Conservation (phyloP, 2,888 invertebrate genomes). For the Pilophorus perplexus region DNA sequence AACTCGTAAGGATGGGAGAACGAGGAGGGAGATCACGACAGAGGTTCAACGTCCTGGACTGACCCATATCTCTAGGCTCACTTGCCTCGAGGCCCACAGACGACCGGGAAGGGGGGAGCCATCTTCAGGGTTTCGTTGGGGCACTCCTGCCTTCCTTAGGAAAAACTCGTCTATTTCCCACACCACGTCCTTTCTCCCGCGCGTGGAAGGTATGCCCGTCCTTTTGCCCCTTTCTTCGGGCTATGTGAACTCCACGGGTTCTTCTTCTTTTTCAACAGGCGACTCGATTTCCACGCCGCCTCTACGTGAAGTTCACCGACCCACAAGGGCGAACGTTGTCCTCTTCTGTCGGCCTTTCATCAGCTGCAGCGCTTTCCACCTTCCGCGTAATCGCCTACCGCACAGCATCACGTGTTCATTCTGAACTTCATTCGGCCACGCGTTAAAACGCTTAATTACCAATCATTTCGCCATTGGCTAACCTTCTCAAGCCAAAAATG, state of each 20-base stretch:
- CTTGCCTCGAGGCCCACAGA: slow-evolving; percentile 39
- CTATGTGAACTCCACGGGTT: too few relatives aligned
- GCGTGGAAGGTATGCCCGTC: not conserved
- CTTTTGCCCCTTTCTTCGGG: slow-evolving; percentile 17
- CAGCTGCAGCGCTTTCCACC: slow-evolving; percentile 13
- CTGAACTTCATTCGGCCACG: too few relatives aligned
- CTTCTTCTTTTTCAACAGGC: slow-evolving; percentile 10
- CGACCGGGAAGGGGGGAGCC: slow-evolving; percentile 6
- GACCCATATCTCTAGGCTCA: slow-evolving; percentile 38
- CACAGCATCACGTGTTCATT: too few relatives aligned
- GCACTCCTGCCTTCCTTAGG: slow-evolving; percentile 23
- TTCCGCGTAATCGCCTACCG: slow-evolving; percentile 13
- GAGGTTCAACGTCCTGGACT: slow-evolving; percentile 29
- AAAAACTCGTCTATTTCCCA: slow-evolving; percentile 26
- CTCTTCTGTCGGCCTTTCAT: slow-evolving; percentile 3
- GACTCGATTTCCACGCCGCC: slow-evolving; percentile 28
- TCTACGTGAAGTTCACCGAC: slow-evolving; percentile 27
- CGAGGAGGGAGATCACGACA: slow-evolving; percentile 37
- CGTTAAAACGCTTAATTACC: too few relatives aligned
- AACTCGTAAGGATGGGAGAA: not conserved
- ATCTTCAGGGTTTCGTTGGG: slow-evolving; percentile 34
- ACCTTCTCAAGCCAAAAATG: too few relatives aligned
- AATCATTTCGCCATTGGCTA: too few relatives aligned
- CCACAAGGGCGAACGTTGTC: slow-evolving; percentile 36
- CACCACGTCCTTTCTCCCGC: not conserved